These are phyloP conservation scores for Galaxea fascicularis DNA, from an alignment of 92 coral and sea anemone species.

Conservation along the genomic window DNA sequence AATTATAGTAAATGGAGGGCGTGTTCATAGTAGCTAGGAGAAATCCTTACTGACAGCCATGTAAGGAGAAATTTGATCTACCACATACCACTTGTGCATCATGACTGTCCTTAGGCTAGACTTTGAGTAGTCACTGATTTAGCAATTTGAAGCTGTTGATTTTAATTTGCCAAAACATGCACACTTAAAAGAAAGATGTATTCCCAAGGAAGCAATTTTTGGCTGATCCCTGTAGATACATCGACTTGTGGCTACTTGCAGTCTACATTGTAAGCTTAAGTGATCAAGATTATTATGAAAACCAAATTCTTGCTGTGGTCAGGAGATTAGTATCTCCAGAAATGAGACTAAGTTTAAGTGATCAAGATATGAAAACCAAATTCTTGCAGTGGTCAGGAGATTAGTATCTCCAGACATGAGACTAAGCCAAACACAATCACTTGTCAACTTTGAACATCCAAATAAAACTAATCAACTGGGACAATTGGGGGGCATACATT, in stretches of 20 bases:
- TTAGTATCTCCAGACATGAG: slow-evolving; percentile 18
- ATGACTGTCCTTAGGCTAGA: slow-evolving; percentile 25
- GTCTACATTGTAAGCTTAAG: slow-evolving; percentile 16
- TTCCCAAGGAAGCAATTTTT: slow-evolving; percentile 12
- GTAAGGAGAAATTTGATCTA: slow-evolving; percentile 4
- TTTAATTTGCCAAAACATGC: slow-evolving; percentile 15
- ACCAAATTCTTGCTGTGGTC: slow-evolving; percentile 19
- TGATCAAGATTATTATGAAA: slow-evolving; percentile 27
- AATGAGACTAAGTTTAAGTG: slow-evolving; percentile 22
- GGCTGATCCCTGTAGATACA: slow-evolving; percentile 18
- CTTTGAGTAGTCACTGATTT: slow-evolving; percentile 22
- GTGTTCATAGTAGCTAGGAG: not conserved
- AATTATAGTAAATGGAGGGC: not conserved
- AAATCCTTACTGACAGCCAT: slow-evolving; percentile 3
- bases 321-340: slow-evolving; percentile 15
- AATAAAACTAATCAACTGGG: slow-evolving; percentile 51
- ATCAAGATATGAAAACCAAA: slow-evolving; percentile 27
- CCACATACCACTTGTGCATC: slow-evolving; percentile 17
- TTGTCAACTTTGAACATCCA: slow-evolving; percentile 9
- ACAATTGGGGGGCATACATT: slow-evolving; percentile 60
- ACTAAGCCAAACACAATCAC: slow-evolving; percentile 25
- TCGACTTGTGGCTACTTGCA: too few relatives aligned
- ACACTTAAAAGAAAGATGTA: too few relatives aligned
- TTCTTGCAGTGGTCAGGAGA: slow-evolving; percentile 19
- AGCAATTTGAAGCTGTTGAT: not conserved